Base-by-base conservation (phyloP, 1,140 invertebrate genomes). In the Muscidifurax raptorellus region DNA sequence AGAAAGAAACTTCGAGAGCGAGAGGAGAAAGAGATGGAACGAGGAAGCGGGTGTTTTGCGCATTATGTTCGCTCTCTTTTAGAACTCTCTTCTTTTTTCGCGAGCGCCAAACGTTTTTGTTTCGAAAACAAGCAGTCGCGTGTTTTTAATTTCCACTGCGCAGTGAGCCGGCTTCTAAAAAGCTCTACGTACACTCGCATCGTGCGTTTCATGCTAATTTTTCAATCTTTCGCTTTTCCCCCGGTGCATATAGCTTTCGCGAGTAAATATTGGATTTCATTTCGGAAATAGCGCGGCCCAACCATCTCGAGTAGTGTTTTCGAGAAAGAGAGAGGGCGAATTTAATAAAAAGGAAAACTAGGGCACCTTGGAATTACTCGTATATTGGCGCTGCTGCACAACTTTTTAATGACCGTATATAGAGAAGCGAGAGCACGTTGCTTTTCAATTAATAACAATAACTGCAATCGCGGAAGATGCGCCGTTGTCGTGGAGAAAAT, bases 381-480 rank as follows among this genome's bases (percentile, higher is more conserved):
- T 44, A 72, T 72, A 72, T 72, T n/a, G 78, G 30, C 36, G 67
- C 25, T 59, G 10, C 44, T n/a, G 25, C 13, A 7, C 44, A 79
- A 80, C 44, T 84, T 80, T 84, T 74, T 84, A 84, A 84, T 66
- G 67, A 71, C 30, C n/a, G 40, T 12, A 13, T 13, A 28, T 4
- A 25, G 52, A 59, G 44, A 47, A 3, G 5, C 13, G 44, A 47
- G 52, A 22, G 22, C 52, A 59, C 22, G 52, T 1, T 47, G 30
- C 47, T 84, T 84, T 84, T 84, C 83, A 84, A 84, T 84, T 84
- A 84, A 80, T 84, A 84, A 79, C 67, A 79, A 80, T 84, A 80
- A 79, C 6, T 44, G 32, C 66, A 64, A 78, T 80, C 44, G 18
- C 18, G n/a, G n/a, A n/a, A 9, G 64, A 30, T 15, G 22, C 72